Percentiles rank a stretch among this genome's conserved stretches.
These are phyloP conservation scores for Halcyon senegalensis DNA, from an alignment of 2,113 vertebrate genomes.

Conservation along the genomic window DNA sequence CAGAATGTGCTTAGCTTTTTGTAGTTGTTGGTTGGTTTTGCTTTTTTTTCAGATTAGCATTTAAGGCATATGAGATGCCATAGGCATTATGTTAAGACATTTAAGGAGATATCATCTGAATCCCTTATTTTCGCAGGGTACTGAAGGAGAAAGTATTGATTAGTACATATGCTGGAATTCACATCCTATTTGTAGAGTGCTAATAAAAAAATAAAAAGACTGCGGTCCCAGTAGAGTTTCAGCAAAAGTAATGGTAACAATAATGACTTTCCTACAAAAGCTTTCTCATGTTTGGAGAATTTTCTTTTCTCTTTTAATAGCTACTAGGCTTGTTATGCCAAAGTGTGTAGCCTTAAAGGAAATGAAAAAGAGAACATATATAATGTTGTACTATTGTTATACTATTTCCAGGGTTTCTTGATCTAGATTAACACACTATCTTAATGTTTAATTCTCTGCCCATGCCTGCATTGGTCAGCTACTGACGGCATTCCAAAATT, in stretches of 20 bases:
- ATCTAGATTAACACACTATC: background rate
- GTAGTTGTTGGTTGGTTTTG: background rate
- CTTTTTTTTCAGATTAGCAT: background rate
- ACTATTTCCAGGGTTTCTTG: background rate
- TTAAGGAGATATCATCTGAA: conserved; percentile 61
- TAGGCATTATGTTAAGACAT: conserved; percentile 56
- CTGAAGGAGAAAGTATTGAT: conserved; percentile 76
- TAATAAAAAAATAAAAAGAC: conserved; percentile 72
- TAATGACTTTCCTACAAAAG: conserved; percentile 49
- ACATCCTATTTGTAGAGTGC: conserved; percentile 54
- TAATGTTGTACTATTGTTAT: background rate
- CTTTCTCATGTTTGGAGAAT: conserved; percentile 48
- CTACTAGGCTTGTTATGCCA: conserved; percentile 28
- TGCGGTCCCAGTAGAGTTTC: conserved; percentile 64
- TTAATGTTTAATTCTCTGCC: background rate
- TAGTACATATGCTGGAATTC: conserved; percentile 54
- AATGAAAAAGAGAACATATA: conserved; percentile 55
- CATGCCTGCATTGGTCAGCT: background rate
- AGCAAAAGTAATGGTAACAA: conserved; percentile 62
- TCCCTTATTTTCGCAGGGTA: conserved; percentile 65
- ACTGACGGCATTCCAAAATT: background rate
- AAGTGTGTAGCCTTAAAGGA: conserved; percentile 50
- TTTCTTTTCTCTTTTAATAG: conserved; percentile 66
- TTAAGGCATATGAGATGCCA: conserved; percentile 48
- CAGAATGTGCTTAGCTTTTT: background rate